A percentile compares a stretch with the other conserved stretches of the same genome.
Conservation (phyloP, 1,140 invertebrate species). For the Parapsyche elsis region DNA sequence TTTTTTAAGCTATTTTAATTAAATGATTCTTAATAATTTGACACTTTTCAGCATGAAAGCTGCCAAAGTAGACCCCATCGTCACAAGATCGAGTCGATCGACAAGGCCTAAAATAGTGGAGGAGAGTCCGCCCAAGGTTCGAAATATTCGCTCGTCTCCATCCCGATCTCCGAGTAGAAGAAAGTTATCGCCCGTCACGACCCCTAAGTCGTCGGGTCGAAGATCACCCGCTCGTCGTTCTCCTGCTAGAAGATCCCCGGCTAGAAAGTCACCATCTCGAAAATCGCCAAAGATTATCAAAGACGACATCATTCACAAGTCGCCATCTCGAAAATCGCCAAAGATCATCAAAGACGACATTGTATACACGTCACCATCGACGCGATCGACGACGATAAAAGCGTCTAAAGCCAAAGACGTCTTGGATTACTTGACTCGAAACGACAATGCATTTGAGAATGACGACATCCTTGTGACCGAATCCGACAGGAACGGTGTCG, state of each 20-base stretch:
- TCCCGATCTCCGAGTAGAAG: constrained; percentile 43
- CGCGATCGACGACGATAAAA: not conserved
- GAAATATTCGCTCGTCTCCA: not conserved
- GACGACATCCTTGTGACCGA: not conserved
- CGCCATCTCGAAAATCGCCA: not conserved
- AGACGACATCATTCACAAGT: no score
- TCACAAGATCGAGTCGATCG: constrained; percentile 15
- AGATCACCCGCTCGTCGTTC: constrained; percentile 48
- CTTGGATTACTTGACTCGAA: not conserved
- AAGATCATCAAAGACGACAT: not conserved
- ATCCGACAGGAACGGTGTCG: constrained; percentile 19
- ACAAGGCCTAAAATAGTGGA: not conserved
- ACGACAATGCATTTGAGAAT: not conserved
- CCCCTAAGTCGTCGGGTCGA: constrained; percentile 27
- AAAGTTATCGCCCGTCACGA: not conserved
- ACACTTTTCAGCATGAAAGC: constrained; percentile 18
- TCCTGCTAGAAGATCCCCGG: constrained; percentile 46
- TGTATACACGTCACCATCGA: constrained; percentile 26
- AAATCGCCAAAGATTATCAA: constrained; percentile 45
- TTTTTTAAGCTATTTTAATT: not conserved
- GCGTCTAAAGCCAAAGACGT: not conserved
- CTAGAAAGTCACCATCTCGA: constrained; percentile 48
- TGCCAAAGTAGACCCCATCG: not conserved
- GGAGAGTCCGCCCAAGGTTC: not conserved
- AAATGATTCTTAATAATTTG: not conserved